Base-by-base conservation (phyloP, 2,113 vertebrate species). In the Girardinichthys multiradiatus region DNA sequence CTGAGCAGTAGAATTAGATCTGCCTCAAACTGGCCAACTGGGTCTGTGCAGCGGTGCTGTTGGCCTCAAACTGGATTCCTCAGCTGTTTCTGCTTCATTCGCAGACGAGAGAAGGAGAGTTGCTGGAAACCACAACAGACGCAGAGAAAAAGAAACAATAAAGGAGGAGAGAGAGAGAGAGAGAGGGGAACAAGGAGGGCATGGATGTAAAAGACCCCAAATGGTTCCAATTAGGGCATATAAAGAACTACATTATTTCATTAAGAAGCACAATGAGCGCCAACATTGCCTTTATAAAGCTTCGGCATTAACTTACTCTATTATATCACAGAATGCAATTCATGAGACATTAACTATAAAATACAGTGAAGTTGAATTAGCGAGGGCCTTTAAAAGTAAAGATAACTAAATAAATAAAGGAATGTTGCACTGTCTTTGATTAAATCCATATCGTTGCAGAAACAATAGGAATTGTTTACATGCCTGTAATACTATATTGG, bases 31-130 rank as follows among this genome's bases (percentile, higher is more conserved):
- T 71, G 87, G 86, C 83, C 83, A 72, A 76, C 61, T 81, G 83
- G 66, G 70, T 87, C 77, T 82, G 28, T 70, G 81, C 85, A 79
- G 86, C 75, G 70, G 66, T 68, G 86, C 84, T 74, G 54, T 81
- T 92, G 92, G 92, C 91, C 70, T 64, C 63, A 24, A 61, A 61
- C 57, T 59, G 80, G 91, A 94, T 94, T 94, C 93, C 93, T 93
- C 93, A 94, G 92, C 94, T 94, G 94, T 88, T 94, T 94, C 88
- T 92, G 87, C 74, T 94, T 94, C 93, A 84, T 58, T 79, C 72
- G 21, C 59, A 89, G 89, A 91, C 78, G 74, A 88, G 72, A 66
- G 74, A 54, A 81, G 81, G 76, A 83, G 85, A 86, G 58, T 79
- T 68, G 42, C 66, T 35, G 72, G 35, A 76, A 89, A 90, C 90